Evolutionary conservation across 2,888 invertebrate species (phyloP).

Genomic region (Tinea trinotella): DNA sequence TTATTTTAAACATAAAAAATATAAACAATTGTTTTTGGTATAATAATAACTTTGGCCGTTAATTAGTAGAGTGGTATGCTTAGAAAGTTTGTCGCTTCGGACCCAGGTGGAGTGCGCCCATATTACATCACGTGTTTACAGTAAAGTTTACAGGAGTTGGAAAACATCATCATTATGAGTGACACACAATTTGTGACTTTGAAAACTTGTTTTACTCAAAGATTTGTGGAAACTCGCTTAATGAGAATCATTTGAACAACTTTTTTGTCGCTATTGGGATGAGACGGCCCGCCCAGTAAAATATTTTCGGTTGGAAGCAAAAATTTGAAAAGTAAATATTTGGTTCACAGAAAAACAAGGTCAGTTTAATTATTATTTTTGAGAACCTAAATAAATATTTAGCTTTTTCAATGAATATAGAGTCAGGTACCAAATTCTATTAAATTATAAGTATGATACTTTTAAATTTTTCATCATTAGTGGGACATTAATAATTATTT

Average conservation of each 20-base stretch:
- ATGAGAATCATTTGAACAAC: slow-evolving; percentile 1
- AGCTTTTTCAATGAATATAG: background rate
- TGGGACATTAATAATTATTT: too few relatives aligned
- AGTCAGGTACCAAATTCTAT: background rate
- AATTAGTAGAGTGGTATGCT: slow-evolving; percentile 42
- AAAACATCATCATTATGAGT: background rate
- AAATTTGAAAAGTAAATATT: background rate
- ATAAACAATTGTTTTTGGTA: background rate
- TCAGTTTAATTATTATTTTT: background rate
- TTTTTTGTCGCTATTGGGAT: background rate
- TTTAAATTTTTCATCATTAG: too few relatives aligned
- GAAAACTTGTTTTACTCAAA: slow-evolving; percentile 1
- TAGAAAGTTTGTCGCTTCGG: slow-evolving; percentile 26
- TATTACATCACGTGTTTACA: slow-evolving; percentile 40
- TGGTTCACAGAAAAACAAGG: background rate
- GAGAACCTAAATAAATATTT: background rate
- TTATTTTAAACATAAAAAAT: background rate
- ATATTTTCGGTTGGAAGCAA: background rate
- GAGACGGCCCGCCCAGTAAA: background rate
- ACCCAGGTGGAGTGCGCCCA: slow-evolving; percentile 47
- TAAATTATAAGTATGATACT: too few relatives aligned
- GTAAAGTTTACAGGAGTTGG: slow-evolving; percentile 37
- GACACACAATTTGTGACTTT: slow-evolving; percentile 3
- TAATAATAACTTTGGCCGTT: slow-evolving; percentile 42
- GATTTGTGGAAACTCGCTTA: slow-evolving; percentile 2